Evolutionary conservation across 2,888 invertebrate species (phyloP).

Genomic region (Homarus gammarus): DNA sequence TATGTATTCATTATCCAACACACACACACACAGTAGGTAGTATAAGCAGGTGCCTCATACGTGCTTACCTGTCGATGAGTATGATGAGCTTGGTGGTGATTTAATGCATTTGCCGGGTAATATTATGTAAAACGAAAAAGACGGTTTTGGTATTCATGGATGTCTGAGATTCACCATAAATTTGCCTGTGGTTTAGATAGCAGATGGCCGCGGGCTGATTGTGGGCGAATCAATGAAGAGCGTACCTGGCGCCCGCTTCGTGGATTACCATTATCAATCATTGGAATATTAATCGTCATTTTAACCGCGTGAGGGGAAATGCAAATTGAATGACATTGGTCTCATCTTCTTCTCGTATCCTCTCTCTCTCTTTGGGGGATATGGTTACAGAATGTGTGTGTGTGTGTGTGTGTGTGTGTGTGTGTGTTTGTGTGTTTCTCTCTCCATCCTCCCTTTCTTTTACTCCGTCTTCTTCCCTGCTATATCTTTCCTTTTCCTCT

Average conservation of each 20-base stretch:
- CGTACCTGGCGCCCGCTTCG: not conserved
- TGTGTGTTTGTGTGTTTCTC: not conserved
- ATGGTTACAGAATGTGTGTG: too few species aligned
- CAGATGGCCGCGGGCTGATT: conserved; percentile 27
- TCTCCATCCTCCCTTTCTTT: not conserved
- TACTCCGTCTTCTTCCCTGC: not conserved
- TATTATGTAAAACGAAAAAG: conserved; percentile 53
- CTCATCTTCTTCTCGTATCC: not conserved
- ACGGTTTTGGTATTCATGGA: conserved; percentile 60
- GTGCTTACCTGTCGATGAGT: conserved; percentile 4
- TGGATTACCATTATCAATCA: not conserved
- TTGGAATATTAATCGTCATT: conserved; percentile 52
- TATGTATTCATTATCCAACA: too few species aligned
- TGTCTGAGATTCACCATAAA: conserved; percentile 55
- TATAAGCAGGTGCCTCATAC: not conserved
- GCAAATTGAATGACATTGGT: conserved; percentile 14
- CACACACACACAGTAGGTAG: too few species aligned
- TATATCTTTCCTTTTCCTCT: not conserved
- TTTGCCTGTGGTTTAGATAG: conserved; percentile 51
- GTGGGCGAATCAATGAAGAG: conserved; percentile 43
- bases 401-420: too few species aligned
- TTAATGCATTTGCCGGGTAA: conserved; percentile 49
- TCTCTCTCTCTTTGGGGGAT: not conserved
- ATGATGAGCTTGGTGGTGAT: conserved; percentile 19
- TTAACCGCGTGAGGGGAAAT: conserved; percentile 3